Percentiles rank a stretch among this genome's conserved stretches.
phyloP scores from a whole-genome alignment of 2,113 vertebrate species.

The Tylochromis polylepis region DNA sequence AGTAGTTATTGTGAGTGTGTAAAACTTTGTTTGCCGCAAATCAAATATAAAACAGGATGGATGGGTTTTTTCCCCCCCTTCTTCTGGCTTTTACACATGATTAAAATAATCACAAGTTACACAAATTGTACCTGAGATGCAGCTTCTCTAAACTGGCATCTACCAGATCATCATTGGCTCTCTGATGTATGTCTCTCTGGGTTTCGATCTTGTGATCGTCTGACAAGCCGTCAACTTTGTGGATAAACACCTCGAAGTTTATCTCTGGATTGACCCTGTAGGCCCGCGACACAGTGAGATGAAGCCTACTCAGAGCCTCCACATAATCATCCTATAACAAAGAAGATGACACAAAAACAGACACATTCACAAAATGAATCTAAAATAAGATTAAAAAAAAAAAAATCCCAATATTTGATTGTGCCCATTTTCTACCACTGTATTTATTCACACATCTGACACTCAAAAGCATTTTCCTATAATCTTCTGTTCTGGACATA shows the following conservation, averaged over 20 bases:
- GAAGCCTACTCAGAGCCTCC: slow-evolving; percentile 93
- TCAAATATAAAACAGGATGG: background rate
- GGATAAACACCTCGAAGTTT: slow-evolving; percentile 99
- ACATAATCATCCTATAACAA: slow-evolving; percentile 92
- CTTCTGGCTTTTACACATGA: background rate
- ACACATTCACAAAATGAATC: background rate
- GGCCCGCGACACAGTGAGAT: slow-evolving; percentile 95
- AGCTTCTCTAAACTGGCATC: slow-evolving; percentile 97
- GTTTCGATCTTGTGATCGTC: slow-evolving; percentile 99
- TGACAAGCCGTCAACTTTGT: slow-evolving; percentile 98
- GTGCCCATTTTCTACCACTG: too few relatives aligned
- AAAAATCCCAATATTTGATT: too few relatives aligned
- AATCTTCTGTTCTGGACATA: background rate
- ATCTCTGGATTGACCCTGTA: slow-evolving; percentile 98
- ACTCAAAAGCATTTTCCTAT: background rate
- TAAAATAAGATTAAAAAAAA: background rate
- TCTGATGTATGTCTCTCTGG: slow-evolving; percentile 97
- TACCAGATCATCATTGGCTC: slow-evolving; percentile 96
- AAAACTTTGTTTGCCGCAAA: background rate
- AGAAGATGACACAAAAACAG: background rate
- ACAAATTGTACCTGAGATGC: slow-evolving; percentile 83
- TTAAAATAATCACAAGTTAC: background rate
- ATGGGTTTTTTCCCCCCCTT: accelerated
- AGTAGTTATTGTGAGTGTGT: background rate
- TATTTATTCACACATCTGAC: too few relatives aligned